These are phyloP conservation scores for Scolopax bukidnonensis DNA, from an alignment of 2,797 vertebrate species.

Conservation along the genomic window DNA sequence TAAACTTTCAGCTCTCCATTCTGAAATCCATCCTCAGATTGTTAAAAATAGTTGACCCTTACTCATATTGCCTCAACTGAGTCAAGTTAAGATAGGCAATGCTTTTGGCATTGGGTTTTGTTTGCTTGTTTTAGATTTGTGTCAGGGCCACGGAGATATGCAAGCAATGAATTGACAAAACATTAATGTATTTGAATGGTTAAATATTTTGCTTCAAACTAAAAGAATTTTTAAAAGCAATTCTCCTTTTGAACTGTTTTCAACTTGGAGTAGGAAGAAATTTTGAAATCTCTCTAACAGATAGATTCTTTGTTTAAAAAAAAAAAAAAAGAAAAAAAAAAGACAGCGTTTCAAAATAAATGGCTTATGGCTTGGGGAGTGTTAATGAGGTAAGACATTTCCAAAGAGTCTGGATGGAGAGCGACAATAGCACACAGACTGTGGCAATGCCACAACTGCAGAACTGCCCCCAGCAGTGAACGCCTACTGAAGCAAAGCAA, in stretches of 20 bases:
- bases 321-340: not conserved
- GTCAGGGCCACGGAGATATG: not conserved
- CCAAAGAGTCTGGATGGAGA: not conserved
- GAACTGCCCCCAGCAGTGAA: constrained; percentile 71
- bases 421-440: not conserved
- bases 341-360: not conserved
- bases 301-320: not conserved
- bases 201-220: constrained; percentile 10
- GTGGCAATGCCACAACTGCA: not conserved
- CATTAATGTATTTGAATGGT: constrained; percentile 39
- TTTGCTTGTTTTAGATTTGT: constrained; percentile 15
- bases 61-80: not conserved
- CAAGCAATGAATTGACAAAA: not conserved
- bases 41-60: not conserved
- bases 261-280: not conserved
- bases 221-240: not conserved
- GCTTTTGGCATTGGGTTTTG: not conserved
- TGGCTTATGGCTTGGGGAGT: not conserved
- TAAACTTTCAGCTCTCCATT: not conserved
- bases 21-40: not conserved
- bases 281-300: not conserved
- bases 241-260: not conserved
- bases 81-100: not conserved
- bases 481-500: constrained; percentile 38
- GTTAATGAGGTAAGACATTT: constrained; percentile 26